These are phyloP conservation scores for Paramormyrops hopkinsi DNA, from an alignment of 2,797 vertebrate genomes.

Conservation along the genomic window DNA sequence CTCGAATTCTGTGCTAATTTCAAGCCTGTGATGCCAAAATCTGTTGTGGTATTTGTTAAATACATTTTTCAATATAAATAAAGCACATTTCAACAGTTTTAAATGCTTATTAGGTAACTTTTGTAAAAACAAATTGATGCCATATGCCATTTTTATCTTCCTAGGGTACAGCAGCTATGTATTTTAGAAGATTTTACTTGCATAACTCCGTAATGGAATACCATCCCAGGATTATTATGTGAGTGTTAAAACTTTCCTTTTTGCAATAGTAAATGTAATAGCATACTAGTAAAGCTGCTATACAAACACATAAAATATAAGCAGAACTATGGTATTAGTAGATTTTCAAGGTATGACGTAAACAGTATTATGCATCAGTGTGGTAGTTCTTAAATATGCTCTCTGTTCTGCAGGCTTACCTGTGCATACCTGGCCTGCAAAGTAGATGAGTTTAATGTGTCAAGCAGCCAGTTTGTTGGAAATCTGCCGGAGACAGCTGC, in stretches of 20 bases:
- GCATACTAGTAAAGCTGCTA: neutral
- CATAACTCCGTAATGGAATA: conserved; percentile 96
- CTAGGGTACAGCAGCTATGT: conserved; percentile 90
- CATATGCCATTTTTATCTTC: conserved; percentile 28
- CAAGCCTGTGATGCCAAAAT: conserved; percentile 87
- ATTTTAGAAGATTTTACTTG: conserved; percentile 91
- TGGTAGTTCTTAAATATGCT: neutral
- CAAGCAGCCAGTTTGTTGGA: conserved; percentile 85
- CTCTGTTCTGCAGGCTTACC: conserved; percentile 59
- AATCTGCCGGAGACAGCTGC: conserved; percentile 80
- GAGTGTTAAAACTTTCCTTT: conserved; percentile 51
- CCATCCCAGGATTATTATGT: conserved; percentile 93
- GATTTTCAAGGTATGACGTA: neutral
- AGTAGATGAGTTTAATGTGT: conserved; percentile 98
- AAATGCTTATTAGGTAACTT: neutral
- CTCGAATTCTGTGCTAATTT: conserved; percentile 83
- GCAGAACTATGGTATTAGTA: neutral
- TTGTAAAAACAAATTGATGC: neutral
- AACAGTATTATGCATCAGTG: neutral
- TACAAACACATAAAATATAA: neutral
- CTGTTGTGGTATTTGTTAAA: conserved; percentile 73
- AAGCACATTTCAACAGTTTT: neutral
- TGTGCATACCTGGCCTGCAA: conserved; percentile 91
- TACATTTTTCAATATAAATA: neutral
- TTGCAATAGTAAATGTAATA: neutral